phyloP scores from a whole-genome alignment of 2,888 invertebrate genomes.

The Antitype chi region DNA sequence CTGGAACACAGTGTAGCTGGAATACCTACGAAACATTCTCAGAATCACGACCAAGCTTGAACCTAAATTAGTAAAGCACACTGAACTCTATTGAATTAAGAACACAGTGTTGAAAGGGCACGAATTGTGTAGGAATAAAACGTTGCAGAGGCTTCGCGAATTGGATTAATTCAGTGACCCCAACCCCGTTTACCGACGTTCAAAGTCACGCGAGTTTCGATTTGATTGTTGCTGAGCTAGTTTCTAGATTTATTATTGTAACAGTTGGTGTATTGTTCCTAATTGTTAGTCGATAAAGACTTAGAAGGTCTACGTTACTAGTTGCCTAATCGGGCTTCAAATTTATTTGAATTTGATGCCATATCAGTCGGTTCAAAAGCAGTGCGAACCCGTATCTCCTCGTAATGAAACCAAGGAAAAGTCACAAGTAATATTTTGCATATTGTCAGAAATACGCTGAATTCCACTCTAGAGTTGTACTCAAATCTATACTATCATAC shows the following conservation, averaged over 20 bases:
- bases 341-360: conserved; percentile 4
- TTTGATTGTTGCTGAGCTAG: conserved; percentile 58
- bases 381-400: neutral
- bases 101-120: conserved; percentile 58
- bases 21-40: conserved; percentile 35
- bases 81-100: conserved; percentile 62
- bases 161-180: conserved; percentile 79
- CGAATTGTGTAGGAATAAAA: conserved; percentile 65
- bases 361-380: neutral
- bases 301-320: conserved; percentile 20
- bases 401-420: neutral
- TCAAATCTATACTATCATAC: no score
- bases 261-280: conserved; percentile 24
- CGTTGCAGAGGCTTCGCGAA: conserved; percentile 77
- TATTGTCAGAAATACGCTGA: neutral
- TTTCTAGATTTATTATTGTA: conserved; percentile 26
- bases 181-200: conserved; percentile 79
- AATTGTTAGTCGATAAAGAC: conserved; percentile 27
- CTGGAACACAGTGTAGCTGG: conserved; percentile 26
- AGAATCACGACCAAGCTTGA: conserved; percentile 42
- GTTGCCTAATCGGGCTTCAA: conserved; percentile 13
- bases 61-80: conserved; percentile 56
- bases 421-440: neutral
- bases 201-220: conserved; percentile 75
- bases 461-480: neutral